A percentile compares a stretch with the other conserved stretches of the same genome.
phyloP scores from a whole-genome alignment of 92 coral and sea anemone genomes.

The Epizoanthus stellaris region DNA sequence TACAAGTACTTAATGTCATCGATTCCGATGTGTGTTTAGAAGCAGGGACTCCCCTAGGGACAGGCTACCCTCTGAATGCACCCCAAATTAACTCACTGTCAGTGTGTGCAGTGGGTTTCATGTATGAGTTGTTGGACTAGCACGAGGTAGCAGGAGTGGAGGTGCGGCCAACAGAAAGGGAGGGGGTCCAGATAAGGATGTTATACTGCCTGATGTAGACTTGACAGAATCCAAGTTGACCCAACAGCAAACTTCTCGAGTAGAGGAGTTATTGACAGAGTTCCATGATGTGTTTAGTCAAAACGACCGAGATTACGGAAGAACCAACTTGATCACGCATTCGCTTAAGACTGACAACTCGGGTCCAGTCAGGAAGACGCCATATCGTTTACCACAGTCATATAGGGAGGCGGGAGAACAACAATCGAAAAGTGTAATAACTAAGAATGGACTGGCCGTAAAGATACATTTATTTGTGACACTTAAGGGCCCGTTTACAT shows the following conservation, averaged over 20 bases:
- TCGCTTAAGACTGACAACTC: conserved; percentile 34
- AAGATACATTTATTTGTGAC: no score
- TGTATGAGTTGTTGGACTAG: background rate
- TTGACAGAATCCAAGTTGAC: conserved; percentile 31
- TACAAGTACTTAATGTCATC: conserved; percentile 36
- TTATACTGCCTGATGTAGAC: background rate
- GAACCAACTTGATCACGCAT: conserved; percentile 35
- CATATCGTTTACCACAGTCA: conserved; percentile 10
- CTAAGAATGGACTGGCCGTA: no score
- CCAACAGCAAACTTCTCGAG: background rate
- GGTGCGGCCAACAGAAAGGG: background rate
- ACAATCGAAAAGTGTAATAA: background rate
- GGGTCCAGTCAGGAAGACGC: conserved; percentile 18
- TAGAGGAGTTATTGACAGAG: conserved; percentile 2
- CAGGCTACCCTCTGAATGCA: background rate
- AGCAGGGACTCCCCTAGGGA: no score
- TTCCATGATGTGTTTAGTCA: conserved; percentile 6
- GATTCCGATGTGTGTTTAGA: background rate
- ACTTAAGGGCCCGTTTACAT: no score
- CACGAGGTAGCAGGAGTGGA: conserved; percentile 7
- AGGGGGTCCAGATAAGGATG: background rate
- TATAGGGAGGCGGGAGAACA: conserved; percentile 30
- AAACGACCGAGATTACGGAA: background rate
- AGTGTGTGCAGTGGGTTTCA: conserved; percentile 19
- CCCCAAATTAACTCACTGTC: background rate